A percentile compares a stretch with the other conserved stretches of the same genome.
phyloP scores from a whole-genome alignment of 2,888 invertebrate species.

The Andrena haemorrhoa region DNA sequence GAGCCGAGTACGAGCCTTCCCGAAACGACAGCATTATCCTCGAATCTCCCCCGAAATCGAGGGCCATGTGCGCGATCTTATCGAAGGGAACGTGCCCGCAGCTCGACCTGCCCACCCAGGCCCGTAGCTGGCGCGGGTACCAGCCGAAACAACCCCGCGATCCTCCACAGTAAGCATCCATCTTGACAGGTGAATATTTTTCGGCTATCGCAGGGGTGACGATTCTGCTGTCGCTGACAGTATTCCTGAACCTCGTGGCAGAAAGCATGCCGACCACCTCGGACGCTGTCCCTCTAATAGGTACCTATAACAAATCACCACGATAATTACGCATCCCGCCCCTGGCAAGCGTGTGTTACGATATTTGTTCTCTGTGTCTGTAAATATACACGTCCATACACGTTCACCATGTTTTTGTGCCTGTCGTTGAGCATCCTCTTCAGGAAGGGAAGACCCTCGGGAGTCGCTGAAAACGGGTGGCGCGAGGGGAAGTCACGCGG shows the following conservation, averaged over 20 bases:
- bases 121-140: background rate
- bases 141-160: background rate
- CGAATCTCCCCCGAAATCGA: conserved; percentile 4
- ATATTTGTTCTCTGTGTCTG: conserved; percentile 63
- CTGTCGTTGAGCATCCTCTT: conserved; percentile 38
- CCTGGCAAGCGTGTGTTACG: conserved; percentile 72
- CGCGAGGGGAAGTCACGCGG: conserved; percentile 24
- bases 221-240: conserved; percentile 98
- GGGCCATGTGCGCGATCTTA: conserved; percentile 7
- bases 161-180: background rate
- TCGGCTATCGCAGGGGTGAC: conserved; percentile 92
- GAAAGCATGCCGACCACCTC: conserved; percentile 97
- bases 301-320: conserved; percentile 83
- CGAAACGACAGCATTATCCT: background rate
- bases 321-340: conserved; percentile 61
- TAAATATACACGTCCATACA: conserved; percentile 55
- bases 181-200: conserved; percentile 53
- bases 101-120: conserved; percentile 1
- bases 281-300: conserved; percentile 93
- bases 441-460: background rate
- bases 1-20: background rate
- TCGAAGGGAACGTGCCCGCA: conserved; percentile 2
- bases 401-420: conserved; percentile 35
- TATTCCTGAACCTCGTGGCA: conserved; percentile 98
- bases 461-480: background rate